Evolutionary conservation across 2,113 vertebrate species (phyloP).

Genomic region (Arizona elegans): DNA sequence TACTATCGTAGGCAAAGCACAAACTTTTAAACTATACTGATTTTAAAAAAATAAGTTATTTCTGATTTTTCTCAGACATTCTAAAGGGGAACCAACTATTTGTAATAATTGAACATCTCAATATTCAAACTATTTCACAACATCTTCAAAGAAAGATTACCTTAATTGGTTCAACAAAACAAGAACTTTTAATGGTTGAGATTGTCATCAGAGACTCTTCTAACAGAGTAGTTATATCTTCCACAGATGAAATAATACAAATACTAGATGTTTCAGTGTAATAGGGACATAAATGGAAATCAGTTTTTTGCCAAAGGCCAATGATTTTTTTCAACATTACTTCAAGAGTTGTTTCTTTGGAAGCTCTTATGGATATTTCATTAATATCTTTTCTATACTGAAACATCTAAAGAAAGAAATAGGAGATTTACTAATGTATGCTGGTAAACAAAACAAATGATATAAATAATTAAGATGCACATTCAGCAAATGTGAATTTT

Average conservation of each 20-base stretch:
- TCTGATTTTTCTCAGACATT: background rate
- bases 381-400: slow-evolving; percentile 59
- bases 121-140: background rate
- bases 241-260: slow-evolving; percentile 61
- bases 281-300: slow-evolving; percentile 60
- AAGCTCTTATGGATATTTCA: slow-evolving; percentile 63
- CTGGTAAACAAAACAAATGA: background rate
- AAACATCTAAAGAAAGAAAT: slow-evolving; percentile 55
- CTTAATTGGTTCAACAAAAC: slow-evolving; percentile 63
- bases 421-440: background rate
- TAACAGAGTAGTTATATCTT: slow-evolving; percentile 60
- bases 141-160: slow-evolving; percentile 38
- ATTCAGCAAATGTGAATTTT: background rate
- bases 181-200: slow-evolving; percentile 62
- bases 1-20: background rate
- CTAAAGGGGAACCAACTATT: background rate
- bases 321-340: slow-evolving; percentile 63
- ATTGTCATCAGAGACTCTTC: slow-evolving; percentile 68
- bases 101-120: background rate
- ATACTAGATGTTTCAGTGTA: slow-evolving; percentile 39
- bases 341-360: slow-evolving; percentile 66
- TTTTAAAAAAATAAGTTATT: background rate
- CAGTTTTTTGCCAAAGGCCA: slow-evolving; percentile 60
- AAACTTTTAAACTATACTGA: background rate
- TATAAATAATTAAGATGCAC: background rate